phyloP scores from a whole-genome alignment of 2,797 vertebrate genomes.

The Pangasius djambal region DNA sequence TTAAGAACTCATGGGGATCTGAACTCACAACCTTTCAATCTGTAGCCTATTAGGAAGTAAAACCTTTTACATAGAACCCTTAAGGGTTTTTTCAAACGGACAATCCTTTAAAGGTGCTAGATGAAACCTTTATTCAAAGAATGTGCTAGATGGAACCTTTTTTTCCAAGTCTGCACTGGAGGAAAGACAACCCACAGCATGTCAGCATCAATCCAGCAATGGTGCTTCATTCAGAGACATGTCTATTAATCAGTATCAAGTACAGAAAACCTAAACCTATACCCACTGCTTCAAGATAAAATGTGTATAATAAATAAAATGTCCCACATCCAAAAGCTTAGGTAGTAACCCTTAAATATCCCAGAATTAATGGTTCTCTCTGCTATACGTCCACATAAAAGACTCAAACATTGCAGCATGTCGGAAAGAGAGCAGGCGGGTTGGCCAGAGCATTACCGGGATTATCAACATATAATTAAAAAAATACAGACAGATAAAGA shows the following conservation, averaged over 20 bases:
- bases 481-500: not conserved
- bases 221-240: not conserved
- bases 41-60: not conserved
- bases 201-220: not conserved
- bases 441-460: not conserved
- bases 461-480: constrained; percentile 3
- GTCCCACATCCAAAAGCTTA: constrained; percentile 57
- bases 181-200: not conserved
- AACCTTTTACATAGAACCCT: not conserved
- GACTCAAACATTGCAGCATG: constrained; percentile 64
- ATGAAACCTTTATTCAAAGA: not conserved
- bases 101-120: not conserved
- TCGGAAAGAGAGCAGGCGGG: not conserved
- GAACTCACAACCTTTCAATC: not conserved
- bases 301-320: not conserved
- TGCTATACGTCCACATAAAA: constrained; percentile 76
- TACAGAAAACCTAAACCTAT: not conserved
- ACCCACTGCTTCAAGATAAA: not conserved
- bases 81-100: not conserved
- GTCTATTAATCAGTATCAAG: not conserved
- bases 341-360: constrained; percentile 74
- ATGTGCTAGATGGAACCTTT: not conserved
- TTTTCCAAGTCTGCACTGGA: not conserved
- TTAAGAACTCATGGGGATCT: not conserved
- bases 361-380: constrained; percentile 74